A percentile compares a stretch with the other conserved stretches of the same genome.
Conservation (phyloP, 2,113 vertebrate genomes). For the Planiliza haematocheilus region DNA sequence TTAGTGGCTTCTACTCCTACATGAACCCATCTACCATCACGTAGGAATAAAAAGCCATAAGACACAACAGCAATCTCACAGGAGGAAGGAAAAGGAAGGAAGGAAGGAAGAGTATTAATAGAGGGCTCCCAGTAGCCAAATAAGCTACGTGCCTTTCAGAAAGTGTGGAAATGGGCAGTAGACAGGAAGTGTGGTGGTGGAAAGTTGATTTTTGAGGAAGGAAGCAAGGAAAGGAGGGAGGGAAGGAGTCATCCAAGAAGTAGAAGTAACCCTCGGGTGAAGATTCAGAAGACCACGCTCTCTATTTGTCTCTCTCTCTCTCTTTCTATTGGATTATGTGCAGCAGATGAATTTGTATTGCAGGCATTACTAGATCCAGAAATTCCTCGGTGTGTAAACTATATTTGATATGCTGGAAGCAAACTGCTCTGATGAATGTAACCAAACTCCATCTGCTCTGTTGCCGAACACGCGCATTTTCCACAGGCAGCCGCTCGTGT, state of each 20-base stretch:
- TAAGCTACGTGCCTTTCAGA: not conserved
- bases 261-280: conserved; percentile 55
- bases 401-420: conserved; percentile 66
- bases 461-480: conserved; percentile 37
- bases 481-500: conserved; percentile 6
- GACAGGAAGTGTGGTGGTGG: conserved; percentile 11
- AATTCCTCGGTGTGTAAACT: conserved; percentile 65
- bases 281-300: conserved; percentile 43
- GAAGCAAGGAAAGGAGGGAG: conserved; percentile 44
- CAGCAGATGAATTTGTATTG: conserved; percentile 66
- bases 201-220: conserved; percentile 35
- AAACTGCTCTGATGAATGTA: conserved; percentile 65
- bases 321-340: conserved; percentile 61
- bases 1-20: conserved; percentile 99
- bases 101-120: conserved; percentile 37
- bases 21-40: conserved; percentile 99
- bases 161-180: not conserved
- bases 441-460: conserved; percentile 71
- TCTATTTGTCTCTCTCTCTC: conserved; percentile 56
- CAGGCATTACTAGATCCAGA: conserved; percentile 35
- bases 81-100: conserved; percentile 51
- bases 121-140: conserved; percentile 36
- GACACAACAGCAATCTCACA: conserved; percentile 93
- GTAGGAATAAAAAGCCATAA: conserved; percentile 99
- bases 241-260: conserved; percentile 49